A percentile compares a stretch with the other conserved stretches of the same genome.
These are phyloP conservation scores for Melanotaenia nigrans DNA, from an alignment of 2,797 vertebrate species.

Conservation along the genomic window DNA sequence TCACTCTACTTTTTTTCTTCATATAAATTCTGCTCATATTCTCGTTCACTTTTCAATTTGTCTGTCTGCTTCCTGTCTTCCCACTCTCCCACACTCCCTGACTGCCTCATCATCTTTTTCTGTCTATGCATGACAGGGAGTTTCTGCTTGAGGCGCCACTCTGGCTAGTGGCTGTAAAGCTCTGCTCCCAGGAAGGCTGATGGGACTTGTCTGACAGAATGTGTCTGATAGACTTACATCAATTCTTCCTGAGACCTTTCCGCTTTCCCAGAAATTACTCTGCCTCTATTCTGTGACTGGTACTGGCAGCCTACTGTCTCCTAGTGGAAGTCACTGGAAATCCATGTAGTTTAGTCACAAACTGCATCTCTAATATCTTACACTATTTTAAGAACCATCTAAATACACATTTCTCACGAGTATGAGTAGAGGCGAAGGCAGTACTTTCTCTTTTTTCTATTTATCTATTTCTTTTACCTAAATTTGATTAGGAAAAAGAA, in stretches of 20 bases:
- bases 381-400: neutral
- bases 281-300: conserved; percentile 15
- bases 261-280: conserved; percentile 37
- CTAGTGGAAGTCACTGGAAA: conserved; percentile 14
- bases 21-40: conserved; percentile 19
- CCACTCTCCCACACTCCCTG: conserved; percentile 39
- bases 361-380: conserved; percentile 5
- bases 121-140: conserved; percentile 54
- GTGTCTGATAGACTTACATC: conserved; percentile 52
- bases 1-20: neutral
- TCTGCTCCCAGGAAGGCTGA: conserved; percentile 43
- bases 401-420: neutral
- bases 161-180: conserved; percentile 43
- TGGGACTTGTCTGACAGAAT: conserved; percentile 29
- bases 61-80: conserved; percentile 40
- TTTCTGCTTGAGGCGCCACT: conserved; percentile 62
- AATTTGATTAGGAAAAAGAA: too few relatives aligned
- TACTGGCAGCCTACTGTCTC: conserved; percentile 25
- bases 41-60: conserved; percentile 23
- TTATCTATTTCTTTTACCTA: neutral
- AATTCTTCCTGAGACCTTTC: conserved; percentile 47
- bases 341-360: neutral
- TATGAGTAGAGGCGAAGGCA: neutral
- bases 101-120: conserved; percentile 68
- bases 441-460: neutral